Conservation (phyloP, 2,797 vertebrate genomes). For the Cynopterus sphinx region DNA sequence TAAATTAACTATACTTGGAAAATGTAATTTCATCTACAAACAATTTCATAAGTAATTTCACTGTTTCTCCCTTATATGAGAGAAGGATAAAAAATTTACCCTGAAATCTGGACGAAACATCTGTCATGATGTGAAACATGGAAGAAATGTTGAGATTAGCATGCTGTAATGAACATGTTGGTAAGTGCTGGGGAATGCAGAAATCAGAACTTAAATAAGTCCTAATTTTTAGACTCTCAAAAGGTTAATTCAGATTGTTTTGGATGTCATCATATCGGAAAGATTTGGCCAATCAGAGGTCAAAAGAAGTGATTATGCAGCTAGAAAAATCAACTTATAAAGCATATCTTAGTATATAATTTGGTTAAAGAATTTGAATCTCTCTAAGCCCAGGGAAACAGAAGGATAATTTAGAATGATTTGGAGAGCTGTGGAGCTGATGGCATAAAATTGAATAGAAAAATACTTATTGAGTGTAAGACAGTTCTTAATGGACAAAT, state of each 20-base stretch:
- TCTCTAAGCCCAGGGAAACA: slow-evolving; percentile 60
- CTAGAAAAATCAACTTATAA: slow-evolving; percentile 67
- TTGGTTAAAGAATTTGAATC: slow-evolving; percentile 58
- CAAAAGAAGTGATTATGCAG: slow-evolving; percentile 69
- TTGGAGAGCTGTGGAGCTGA: slow-evolving; percentile 61
- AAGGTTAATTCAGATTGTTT: slow-evolving; percentile 69
- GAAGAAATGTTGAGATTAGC: neutral
- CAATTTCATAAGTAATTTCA: neutral
- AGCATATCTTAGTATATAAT: slow-evolving; percentile 51
- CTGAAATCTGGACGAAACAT: slow-evolving; percentile 38
- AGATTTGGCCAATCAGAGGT: slow-evolving; percentile 60
- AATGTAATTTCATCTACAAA: slow-evolving; percentile 35
- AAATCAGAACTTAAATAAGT: slow-evolving; percentile 52
- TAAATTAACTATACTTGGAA: neutral
- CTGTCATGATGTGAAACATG: neutral
- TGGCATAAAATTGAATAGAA: slow-evolving; percentile 67
- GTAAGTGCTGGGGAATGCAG: slow-evolving; percentile 25
- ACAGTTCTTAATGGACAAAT: slow-evolving; percentile 66
- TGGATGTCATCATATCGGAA: slow-evolving; percentile 31
- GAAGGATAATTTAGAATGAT: slow-evolving; percentile 69
- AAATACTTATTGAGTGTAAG: slow-evolving; percentile 43
- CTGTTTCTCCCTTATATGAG: neutral
- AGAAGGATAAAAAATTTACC: neutral
- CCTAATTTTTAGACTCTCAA: slow-evolving; percentile 51
- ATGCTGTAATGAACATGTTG: neutral